These are phyloP conservation scores for Pampus argenteus DNA, from an alignment of 2,797 vertebrate genomes.

Conservation along the genomic window DNA sequence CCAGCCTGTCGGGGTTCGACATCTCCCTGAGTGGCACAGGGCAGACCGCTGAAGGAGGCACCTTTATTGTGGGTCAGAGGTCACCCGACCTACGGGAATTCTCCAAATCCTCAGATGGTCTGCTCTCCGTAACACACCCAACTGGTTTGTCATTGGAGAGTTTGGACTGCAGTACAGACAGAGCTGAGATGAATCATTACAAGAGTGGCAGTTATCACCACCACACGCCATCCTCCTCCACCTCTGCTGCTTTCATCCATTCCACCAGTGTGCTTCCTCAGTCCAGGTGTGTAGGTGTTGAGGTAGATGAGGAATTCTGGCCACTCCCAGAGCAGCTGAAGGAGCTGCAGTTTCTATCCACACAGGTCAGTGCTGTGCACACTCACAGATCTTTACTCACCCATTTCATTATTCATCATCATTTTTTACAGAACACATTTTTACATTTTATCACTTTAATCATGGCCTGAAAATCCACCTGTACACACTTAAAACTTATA, in stretches of 20 bases:
- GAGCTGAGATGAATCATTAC: constrained; percentile 5
- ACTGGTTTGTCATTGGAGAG: constrained; percentile 61
- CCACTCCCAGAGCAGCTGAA: constrained; percentile 87
- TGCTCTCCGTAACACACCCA: constrained; percentile 57
- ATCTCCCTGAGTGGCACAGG: constrained; percentile 23
- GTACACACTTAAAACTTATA: neutral
- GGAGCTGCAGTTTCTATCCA: constrained; percentile 87
- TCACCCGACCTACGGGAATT: constrained; percentile 57
- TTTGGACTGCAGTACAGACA: constrained; percentile 43
- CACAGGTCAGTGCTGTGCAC: constrained; percentile 76
- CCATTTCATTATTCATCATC: neutral
- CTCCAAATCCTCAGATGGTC: constrained; percentile 55
- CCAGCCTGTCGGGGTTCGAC: constrained; percentile 62
- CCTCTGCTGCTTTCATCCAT: constrained; percentile 49
- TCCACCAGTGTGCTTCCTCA: constrained; percentile 73
- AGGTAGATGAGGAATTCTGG: constrained; percentile 90
- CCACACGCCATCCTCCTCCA: constrained; percentile 14
- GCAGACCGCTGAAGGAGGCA: constrained; percentile 19
- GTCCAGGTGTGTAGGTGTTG: constrained; percentile 55
- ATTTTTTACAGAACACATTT: neutral
- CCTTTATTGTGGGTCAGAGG: constrained; percentile 11
- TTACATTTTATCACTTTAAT: neutral
- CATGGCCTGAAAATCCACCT: neutral
- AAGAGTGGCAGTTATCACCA: constrained; percentile 21
- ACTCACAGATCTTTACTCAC: neutral